Conservation (phyloP, 2,113 vertebrate species). For the Malurus alboscapulatus region DNA sequence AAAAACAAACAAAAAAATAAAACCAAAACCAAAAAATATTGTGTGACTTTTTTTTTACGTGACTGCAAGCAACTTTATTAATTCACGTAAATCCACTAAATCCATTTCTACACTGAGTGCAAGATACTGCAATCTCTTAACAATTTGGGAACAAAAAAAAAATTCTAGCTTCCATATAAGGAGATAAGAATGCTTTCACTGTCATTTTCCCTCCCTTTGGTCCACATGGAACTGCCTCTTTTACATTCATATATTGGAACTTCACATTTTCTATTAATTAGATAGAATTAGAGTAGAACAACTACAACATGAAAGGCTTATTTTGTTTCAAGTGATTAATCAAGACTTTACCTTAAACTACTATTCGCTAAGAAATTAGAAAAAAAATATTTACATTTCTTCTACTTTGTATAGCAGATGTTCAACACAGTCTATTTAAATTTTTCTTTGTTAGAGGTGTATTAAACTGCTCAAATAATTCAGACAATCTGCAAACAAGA, state of each 20-base stretch:
- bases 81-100: background rate
- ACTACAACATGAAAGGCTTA: background rate
- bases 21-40: too few species aligned
- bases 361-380: background rate
- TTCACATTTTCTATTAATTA: background rate
- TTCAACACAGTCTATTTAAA: constrained; percentile 43
- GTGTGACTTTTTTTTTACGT: background rate
- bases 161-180: background rate
- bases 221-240: background rate
- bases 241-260: background rate
- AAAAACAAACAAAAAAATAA: background rate
- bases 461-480: constrained; percentile 55
- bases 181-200: background rate
- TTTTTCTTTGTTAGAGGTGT: constrained; percentile 58
- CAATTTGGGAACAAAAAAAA: background rate
- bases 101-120: background rate
- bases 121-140: background rate
- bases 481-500: constrained; percentile 66
- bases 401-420: constrained; percentile 42
- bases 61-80: background rate
- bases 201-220: background rate
- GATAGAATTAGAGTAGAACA: background rate
- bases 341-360: constrained; percentile 5
- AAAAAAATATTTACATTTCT: constrained; percentile 2
- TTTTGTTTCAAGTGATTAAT: background rate